These are phyloP conservation scores for Apostichopus japonicus DNA, from an alignment of 35 echinoderm and acorn worm species.

Conservation along the genomic window DNA sequence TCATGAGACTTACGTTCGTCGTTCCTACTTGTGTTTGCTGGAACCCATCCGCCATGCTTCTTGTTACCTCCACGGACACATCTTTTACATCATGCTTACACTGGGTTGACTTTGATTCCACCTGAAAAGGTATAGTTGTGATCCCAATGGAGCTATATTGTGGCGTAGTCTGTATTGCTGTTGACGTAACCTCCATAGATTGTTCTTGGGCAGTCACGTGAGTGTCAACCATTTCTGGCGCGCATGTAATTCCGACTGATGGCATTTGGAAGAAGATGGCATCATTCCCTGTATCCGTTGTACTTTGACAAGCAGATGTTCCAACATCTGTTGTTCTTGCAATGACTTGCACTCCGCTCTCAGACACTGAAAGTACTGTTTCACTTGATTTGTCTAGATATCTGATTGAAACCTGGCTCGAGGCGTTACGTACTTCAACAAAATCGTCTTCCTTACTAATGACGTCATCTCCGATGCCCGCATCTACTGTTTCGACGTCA, in stretches of 20 bases:
- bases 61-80: background rate
- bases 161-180: background rate
- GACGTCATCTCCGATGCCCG: conserved; percentile 31
- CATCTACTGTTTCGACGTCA: conserved; percentile 35
- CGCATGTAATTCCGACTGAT: background rate
- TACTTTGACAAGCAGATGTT: background rate
- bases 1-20: background rate
- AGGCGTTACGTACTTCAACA: conserved; percentile 27
- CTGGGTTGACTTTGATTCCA: conserved; percentile 10
- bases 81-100: conserved; percentile 15
- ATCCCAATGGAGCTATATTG: background rate
- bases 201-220: background rate
- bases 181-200: background rate
- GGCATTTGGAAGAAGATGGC: background rate
- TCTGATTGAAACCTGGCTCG: conserved; percentile 19
- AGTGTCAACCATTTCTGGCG: background rate
- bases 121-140: background rate
- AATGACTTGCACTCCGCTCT: conserved; percentile 27
- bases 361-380: background rate
- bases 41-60: background rate
- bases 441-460: conserved; percentile 33
- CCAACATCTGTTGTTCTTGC: background rate
- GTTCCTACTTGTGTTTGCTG: background rate
- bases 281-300: conserved; percentile 4
- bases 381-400: background rate